phyloP scores from a whole-genome alignment of 2,888 invertebrate genomes.

The Pyrochroa serraticornis region DNA sequence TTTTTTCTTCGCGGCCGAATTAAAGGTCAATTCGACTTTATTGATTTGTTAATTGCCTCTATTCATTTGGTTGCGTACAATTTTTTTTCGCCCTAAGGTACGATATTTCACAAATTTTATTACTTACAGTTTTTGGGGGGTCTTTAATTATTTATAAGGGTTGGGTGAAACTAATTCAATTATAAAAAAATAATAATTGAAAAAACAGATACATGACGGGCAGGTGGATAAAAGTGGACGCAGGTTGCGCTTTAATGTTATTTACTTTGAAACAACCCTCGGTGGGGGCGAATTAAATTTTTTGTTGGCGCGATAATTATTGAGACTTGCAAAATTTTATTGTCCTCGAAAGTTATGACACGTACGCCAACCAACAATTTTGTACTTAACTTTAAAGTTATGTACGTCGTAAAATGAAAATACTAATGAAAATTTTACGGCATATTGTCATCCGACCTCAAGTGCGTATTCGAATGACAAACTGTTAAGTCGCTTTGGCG shows the following conservation, averaged over 20 bases:
- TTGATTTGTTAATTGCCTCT: conserved; percentile 29
- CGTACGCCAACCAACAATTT: conserved; percentile 27
- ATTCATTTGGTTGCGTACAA: neutral
- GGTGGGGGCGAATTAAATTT: conserved; percentile 1
- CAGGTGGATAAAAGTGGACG: conserved; percentile 3
- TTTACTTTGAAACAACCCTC: neutral
- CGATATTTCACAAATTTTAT: conserved; percentile 1
- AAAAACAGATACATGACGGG: conserved; percentile 10
- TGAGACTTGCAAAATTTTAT: conserved; percentile 10
- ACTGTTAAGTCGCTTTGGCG: too few species aligned
- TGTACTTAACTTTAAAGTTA: conserved; percentile 31
- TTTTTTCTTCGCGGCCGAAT: conserved; percentile 13
- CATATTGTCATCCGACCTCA: conserved; percentile 32
- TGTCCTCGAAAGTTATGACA: conserved; percentile 14
- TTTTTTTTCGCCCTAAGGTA: neutral
- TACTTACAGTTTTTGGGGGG: neutral
- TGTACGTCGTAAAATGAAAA: conserved; percentile 27
- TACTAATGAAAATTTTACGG: conserved; percentile 28
- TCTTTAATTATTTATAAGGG: conserved; percentile 6
- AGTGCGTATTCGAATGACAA: conserved; percentile 1
- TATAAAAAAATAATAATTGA: conserved; percentile 23
- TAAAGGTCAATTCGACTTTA: conserved; percentile 16
- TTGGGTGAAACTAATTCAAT: conserved; percentile 18
- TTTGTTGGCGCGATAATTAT: neutral
- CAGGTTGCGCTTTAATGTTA: neutral